Percentiles rank a stretch among this genome's conserved stretches.
phyloP scores from a whole-genome alignment of 2,888 invertebrate genomes.

The Cacoxenus indagator region DNA sequence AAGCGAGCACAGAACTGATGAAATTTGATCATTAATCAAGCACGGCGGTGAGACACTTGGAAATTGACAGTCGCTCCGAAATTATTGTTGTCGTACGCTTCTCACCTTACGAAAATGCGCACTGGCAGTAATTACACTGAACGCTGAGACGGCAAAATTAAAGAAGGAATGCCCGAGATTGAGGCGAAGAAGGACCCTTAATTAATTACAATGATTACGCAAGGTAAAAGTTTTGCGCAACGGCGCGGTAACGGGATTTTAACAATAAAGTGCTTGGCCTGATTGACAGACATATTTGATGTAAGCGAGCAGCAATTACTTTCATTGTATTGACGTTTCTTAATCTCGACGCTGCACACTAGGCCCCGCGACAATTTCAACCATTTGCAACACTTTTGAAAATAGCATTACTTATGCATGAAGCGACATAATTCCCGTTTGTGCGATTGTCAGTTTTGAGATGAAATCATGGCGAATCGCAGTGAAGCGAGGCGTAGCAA shows the following conservation, averaged over 20 bases:
- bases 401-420: conserved; percentile 4
- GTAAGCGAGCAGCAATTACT: no score
- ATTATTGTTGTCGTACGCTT: neutral
- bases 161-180: neutral
- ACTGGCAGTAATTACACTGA: no score
- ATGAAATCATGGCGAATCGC: no score
- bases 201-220: neutral
- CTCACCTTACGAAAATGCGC: neutral
- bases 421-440: conserved; percentile 13
- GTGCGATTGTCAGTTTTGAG: no score
- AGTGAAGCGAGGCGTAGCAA: neutral
- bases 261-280: no score
- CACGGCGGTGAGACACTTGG: neutral
- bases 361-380: no score
- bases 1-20: neutral
- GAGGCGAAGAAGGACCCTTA: neutral
- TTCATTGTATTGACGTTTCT: no score
- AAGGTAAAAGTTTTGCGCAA: no score
- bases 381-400: neutral
- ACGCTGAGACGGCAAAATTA: no score
- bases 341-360: no score
- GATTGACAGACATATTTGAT: no score
- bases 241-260: no score
- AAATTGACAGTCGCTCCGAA: neutral
- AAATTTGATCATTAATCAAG: neutral